Evolutionary conservation across 1,140 invertebrate species (phyloP), one percentile per base, ranked within the genome.

Genomic region (Lethrus apterus): DNA sequence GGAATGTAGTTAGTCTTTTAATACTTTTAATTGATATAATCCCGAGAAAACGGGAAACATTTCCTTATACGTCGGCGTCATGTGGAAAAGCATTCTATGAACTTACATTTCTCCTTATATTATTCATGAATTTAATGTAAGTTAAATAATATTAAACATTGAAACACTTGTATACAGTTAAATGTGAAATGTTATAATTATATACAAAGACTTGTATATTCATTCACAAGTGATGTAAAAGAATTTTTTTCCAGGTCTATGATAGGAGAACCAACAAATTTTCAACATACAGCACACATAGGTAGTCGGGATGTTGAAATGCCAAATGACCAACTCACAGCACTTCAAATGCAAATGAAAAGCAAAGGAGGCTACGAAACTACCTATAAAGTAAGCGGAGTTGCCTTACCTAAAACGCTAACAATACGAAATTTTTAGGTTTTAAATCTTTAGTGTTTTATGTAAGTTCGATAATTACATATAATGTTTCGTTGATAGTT

Each of bases 181-280:
- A 24, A 11, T 41, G 21, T 23, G n/a, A n/a, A n/a, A n/a, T n/a
- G n/a, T n/a, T n/a, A n/a, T 35, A 9, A 11, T 10, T 2, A 17
- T 14, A 9, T n/a, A 10, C 5, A 19, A 13, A 5, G 15, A 36
- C 19, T 36, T 13, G 3, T 4, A 15, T 5, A 36, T 36, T 36
- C 10, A n/a, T 5, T 2, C 10, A 43, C 14, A 43, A n/a, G n/a
- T n/a, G n/a, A n/a, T n/a, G 0, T 13, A 5, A 33, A 18, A 13
- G 35, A 5, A n/a, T 38, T 1, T 35, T 26, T 33, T 50, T 55
- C 7, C 35, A 65, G 84, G 13, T 84, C 82, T 19, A 88, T 88
- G 85, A 89, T 89, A 54, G 84, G 86, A 19, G 74, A 76, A 17
- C 86, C 86, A 7, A 88, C 82, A 47, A 83, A 89, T 65, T 89